These are phyloP conservation scores for Enteromius viviparus DNA, from an alignment of 2,797 vertebrate genomes.

Conservation along the genomic window DNA sequence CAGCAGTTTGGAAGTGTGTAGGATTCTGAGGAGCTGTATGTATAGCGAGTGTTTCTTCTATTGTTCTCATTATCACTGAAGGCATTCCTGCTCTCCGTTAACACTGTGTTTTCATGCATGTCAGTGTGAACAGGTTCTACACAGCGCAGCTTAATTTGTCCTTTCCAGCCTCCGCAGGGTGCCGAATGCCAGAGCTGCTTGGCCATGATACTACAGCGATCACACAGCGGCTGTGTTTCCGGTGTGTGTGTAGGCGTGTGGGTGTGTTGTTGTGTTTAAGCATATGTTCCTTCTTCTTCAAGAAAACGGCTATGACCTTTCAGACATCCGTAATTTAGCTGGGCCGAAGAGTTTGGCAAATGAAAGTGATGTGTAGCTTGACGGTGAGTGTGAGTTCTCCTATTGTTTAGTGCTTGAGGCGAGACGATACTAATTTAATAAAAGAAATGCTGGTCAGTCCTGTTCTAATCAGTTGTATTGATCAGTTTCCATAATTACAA, in stretches of 20 bases:
- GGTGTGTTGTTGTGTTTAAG: conserved; percentile 37
- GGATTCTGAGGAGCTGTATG: not conserved
- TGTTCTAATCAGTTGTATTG: conserved; percentile 27
- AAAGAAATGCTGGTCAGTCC: conserved; percentile 26
- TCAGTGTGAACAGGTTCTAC: conserved; percentile 58
- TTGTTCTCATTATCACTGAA: conserved; percentile 33
- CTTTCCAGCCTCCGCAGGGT: conserved; percentile 66
- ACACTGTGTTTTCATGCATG: conserved; percentile 16
- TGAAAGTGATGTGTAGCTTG: not conserved
- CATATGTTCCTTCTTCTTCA: conserved; percentile 31
- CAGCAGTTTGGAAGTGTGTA: not conserved
- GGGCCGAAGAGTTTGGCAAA: not conserved
- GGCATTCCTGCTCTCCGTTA: conserved; percentile 24
- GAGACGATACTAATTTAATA: conserved; percentile 45
- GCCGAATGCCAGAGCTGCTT: conserved; percentile 57
- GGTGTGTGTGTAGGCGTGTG: conserved; percentile 38
- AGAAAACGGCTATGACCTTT: conserved; percentile 21
- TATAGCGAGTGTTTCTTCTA: not conserved
- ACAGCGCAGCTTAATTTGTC: conserved; percentile 63
- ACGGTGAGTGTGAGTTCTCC: conserved; percentile 25
- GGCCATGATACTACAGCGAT: conserved; percentile 56
- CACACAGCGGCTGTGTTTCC: conserved; percentile 30
- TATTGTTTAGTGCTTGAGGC: conserved; percentile 28
- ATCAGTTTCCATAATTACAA: conserved; percentile 27
- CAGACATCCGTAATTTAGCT: conserved; percentile 22